Evolutionary conservation across 2,888 invertebrate genomes (phyloP).

Genomic region (Empis stercorea): DNA sequence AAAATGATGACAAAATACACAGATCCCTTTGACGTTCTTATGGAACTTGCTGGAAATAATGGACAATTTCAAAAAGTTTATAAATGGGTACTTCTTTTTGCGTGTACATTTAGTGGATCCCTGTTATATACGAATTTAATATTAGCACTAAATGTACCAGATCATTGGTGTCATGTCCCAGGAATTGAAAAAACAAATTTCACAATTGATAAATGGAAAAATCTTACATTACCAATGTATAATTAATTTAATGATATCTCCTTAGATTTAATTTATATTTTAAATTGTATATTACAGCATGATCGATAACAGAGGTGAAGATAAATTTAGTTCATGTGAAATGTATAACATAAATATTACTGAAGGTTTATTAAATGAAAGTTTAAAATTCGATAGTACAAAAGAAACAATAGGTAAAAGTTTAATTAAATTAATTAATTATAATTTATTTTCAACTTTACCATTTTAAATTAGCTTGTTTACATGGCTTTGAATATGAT

Average conservation of each 20-base stretch:
- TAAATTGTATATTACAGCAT: slow-evolving; percentile 19
- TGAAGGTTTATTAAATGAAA: neutral
- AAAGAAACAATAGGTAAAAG: neutral
- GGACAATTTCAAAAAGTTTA: slow-evolving; percentile 41
- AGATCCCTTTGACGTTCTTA: slow-evolving; percentile 40
- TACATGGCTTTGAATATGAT: slow-evolving; percentile 44
- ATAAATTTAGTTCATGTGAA: slow-evolving; percentile 35
- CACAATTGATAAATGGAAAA: slow-evolving; percentile 39
- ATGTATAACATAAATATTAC: slow-evolving; percentile 37
- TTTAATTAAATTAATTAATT: too few species aligned
- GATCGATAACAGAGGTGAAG: slow-evolving; percentile 29
- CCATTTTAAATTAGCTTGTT: slow-evolving; percentile 32
- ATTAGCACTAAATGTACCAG: slow-evolving; percentile 41
- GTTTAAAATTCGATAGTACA: neutral
- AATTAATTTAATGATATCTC: too few species aligned
- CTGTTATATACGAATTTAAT: slow-evolving; percentile 43
- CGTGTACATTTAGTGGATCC: slow-evolving; percentile 36
- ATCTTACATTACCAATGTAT: slow-evolving; percentile 41
- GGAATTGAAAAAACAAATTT: slow-evolving; percentile 38
- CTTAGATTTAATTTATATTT: neutral
- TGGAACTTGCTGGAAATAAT: slow-evolving; percentile 40
- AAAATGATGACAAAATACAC: slow-evolving; percentile 7
- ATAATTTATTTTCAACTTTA: too few species aligned
- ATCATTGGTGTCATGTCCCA: slow-evolving; percentile 46
- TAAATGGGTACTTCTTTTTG: slow-evolving; percentile 38